Percentiles rank a stretch among this genome's conserved stretches.
These are phyloP conservation scores for Poeciliopsis presidionis DNA, from an alignment of 2,797 vertebrate genomes.

Conservation along the genomic window DNA sequence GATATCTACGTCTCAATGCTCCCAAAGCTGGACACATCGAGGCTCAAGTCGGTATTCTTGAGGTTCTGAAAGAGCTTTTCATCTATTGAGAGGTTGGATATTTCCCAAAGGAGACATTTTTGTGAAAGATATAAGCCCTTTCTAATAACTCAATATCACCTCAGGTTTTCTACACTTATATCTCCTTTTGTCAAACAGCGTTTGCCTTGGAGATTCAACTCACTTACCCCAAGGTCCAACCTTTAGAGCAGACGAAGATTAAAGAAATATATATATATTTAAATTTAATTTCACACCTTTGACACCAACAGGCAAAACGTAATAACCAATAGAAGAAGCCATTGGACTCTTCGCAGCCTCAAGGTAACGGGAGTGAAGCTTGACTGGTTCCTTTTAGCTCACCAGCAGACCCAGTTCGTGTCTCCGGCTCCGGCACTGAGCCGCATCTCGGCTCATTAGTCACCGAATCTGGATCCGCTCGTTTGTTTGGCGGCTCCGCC, in stretches of 20 bases:
- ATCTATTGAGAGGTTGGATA: conserved; percentile 14
- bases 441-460: conserved; percentile 65
- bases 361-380: conserved; percentile 30
- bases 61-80: conserved; percentile 13
- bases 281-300: conserved; percentile 43
- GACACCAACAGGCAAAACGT: conserved; percentile 26
- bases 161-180: conserved; percentile 40
- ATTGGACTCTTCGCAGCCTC: conserved; percentile 16
- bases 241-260: conserved; percentile 6
- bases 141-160: conserved; percentile 37
- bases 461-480: conserved; percentile 52
- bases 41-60: not conserved
- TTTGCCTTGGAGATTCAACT: conserved; percentile 33
- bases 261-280: conserved; percentile 18
- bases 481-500: conserved; percentile 39
- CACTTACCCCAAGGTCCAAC: conserved; percentile 6
- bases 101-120: conserved; percentile 36
- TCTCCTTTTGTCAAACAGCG: conserved; percentile 30
- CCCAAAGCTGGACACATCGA: not conserved
- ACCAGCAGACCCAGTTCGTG: conserved; percentile 41
- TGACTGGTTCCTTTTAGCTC: conserved; percentile 56
- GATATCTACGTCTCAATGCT: not conserved
- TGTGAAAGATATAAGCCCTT: conserved; percentile 34
- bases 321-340: conserved; percentile 26
- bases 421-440: conserved; percentile 20